Evolutionary conservation across 2,797 vertebrate genomes (phyloP).

Genomic region (Danio jaintianensis): DNA sequence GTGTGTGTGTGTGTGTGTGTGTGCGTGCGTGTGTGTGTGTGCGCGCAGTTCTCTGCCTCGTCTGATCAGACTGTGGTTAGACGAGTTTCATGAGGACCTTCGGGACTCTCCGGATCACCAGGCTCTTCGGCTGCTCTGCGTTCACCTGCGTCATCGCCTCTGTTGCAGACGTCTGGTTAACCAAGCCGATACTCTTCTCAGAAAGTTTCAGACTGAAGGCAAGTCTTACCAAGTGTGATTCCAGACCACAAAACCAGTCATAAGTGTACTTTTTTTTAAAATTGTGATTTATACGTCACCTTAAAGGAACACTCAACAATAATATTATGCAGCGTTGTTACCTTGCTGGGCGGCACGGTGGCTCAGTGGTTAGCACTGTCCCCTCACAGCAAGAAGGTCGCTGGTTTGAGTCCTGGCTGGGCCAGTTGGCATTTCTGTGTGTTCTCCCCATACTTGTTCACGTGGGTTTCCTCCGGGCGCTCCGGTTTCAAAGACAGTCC

Average conservation of each 20-base stretch:
- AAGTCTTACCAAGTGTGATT: neutral
- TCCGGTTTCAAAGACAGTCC: too few species aligned
- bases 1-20: neutral
- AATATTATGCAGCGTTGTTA: too few species aligned
- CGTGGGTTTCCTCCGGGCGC: too few species aligned
- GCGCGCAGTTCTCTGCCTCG: conserved; percentile 66
- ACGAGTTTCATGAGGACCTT: conserved; percentile 83
- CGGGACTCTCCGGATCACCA: conserved; percentile 78
- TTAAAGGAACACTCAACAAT: too few species aligned
- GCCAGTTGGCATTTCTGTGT: too few species aligned
- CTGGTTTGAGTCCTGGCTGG: too few species aligned
- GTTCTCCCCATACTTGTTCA: too few species aligned
- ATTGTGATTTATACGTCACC: too few species aligned
- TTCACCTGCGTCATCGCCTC: conserved; percentile 74
- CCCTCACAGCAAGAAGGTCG: too few species aligned
- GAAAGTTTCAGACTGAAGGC: conserved; percentile 75
- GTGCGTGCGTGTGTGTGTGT: conserved; percentile 7
- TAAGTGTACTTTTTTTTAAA: too few species aligned
- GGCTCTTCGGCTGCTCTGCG: conserved; percentile 73
- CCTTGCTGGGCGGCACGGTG: too few species aligned
- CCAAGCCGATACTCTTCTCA: conserved; percentile 74
- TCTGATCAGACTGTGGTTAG: conserved; percentile 80
- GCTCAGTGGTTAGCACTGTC: too few species aligned
- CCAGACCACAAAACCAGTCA: neutral
- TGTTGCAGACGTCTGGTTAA: conserved; percentile 69